Evolutionary conservation across 2,888 invertebrate genomes (phyloP), one percentile per base, ranked within the genome.

Genomic region (Xylota sylvarum): DNA sequence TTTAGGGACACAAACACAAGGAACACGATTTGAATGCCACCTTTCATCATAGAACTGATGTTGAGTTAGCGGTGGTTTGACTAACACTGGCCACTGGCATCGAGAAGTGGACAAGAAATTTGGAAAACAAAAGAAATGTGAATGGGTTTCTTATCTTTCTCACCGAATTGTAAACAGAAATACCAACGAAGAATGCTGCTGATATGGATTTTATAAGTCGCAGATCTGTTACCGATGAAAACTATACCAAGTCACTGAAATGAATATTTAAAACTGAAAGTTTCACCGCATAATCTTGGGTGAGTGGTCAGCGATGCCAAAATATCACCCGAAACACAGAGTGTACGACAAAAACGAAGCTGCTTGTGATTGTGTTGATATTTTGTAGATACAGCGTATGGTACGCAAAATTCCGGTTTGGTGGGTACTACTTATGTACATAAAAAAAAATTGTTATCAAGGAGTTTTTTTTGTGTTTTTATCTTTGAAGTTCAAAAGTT

Each of bases 331-430:
- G 40, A 67, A 77, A 14, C 17, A 48, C 55, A 67, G n/a, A 58
- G 10, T 46, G 37, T n/a, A 19, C 52, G n/a, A 30, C 27, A 62
- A 50, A 4, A 65, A 35, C 35, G 27, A 73, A 23, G 27, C 30
- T 17, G 12, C n/a, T 52, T 19, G 12, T 58, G 70, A 32, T 70
- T 7, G 56, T 56, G 2, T 43, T 30, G 6, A 48, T 6, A 19
- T 43, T 40, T 17, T 23, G n/a, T n/a, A n/a, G n/a, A n/a, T n/a
- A n/a, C n/a, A n/a, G n/a, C n/a, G n/a, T n/a, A n/a, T n/a, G n/a
- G n/a, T n/a, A 60, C n/a, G 30, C 6, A 60, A 9, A 72, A 64
- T 52, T 73, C 73, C 40, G 73, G 73, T 73, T 73, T 50, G 60
- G 73, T 32, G 5, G 27, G 62, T 62, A 23, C 9, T 14, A 27